Conservation (phyloP, 2,113 vertebrate species). For the Stigmatopora nigra region DNA sequence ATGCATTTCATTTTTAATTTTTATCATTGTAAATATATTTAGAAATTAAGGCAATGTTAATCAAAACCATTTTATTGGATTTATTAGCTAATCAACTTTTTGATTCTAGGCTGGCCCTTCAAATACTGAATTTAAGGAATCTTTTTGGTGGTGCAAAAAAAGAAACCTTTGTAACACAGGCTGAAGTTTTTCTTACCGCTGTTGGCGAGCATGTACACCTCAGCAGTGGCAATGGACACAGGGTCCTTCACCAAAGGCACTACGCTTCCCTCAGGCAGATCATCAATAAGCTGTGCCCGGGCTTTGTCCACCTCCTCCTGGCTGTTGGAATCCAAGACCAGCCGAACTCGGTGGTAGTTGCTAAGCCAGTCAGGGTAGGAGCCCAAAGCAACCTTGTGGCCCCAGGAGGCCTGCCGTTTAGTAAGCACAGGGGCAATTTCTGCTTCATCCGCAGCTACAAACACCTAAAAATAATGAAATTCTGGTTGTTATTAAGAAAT, state of each 20-base stretch:
- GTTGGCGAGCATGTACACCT: constrained; percentile 80
- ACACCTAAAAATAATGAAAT: constrained; percentile 57
- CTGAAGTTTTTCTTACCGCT: constrained; percentile 68
- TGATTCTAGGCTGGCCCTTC: background rate
- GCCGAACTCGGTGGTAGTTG: constrained; percentile 86
- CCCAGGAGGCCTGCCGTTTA: constrained; percentile 67
- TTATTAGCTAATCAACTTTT: too few relatives aligned
- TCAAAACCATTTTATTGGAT: too few relatives aligned
- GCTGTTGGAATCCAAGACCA: constrained; percentile 82
- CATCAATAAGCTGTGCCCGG: constrained; percentile 65
- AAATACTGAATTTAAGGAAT: background rate
- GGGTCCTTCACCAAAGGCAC: constrained; percentile 73
- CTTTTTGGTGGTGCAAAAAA: background rate
- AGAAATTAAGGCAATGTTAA: too few relatives aligned
- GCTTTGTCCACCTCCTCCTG: constrained; percentile 74
- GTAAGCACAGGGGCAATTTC: constrained; percentile 70
- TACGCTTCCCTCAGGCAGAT: constrained; percentile 69
- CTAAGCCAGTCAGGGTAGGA: constrained; percentile 92
- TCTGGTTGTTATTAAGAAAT: background rate
- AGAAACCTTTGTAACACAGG: background rate
- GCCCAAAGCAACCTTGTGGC: constrained; percentile 71
- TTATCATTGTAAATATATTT: too few relatives aligned
- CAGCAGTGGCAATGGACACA: constrained; percentile 62
- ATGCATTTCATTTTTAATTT: too few relatives aligned
- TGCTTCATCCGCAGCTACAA: constrained; percentile 75